Percentiles rank a stretch among this genome's conserved stretches.
Evolutionary conservation across 1,140 invertebrate species (phyloP).

Genomic region (Eriocheir sinensis): DNA sequence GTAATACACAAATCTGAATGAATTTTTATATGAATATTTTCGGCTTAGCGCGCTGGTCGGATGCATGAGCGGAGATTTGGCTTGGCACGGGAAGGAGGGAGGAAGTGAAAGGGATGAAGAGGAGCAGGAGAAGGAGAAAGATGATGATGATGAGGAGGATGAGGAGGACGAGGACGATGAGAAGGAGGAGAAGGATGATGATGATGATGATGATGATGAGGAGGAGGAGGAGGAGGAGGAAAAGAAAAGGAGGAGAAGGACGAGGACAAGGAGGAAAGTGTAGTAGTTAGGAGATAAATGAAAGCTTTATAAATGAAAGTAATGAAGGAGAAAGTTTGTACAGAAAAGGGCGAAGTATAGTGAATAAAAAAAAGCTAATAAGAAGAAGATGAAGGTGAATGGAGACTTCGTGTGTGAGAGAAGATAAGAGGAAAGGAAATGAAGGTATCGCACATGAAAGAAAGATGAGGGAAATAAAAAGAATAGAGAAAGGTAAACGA

Average conservation of each 20-base stretch:
- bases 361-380: too few relatives aligned
- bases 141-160: background rate
- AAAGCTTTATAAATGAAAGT: too few relatives aligned
- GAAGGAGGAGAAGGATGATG: background rate
- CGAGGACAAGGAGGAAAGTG: background rate
- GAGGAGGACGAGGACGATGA: background rate
- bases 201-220: too few relatives aligned
- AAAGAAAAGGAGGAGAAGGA: background rate
- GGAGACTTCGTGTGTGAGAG: too few relatives aligned
- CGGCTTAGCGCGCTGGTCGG: background rate
- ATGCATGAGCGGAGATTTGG: slow-evolving; percentile 22
- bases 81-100: background rate
- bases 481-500: background rate
- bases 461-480: background rate
- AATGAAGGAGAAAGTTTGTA: too few relatives aligned
- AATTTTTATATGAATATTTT: background rate
- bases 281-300: background rate
- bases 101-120: background rate
- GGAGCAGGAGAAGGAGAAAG: background rate
- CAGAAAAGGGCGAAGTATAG: too few relatives aligned
- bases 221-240: background rate
- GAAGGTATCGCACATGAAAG: too few relatives aligned
- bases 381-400: too few relatives aligned
- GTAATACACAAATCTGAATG: too few relatives aligned
- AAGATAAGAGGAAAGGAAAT: too few relatives aligned